Percentiles rank a stretch among this genome's conserved stretches.
Conservation (phyloP, 1,140 invertebrate species). For the Bombus confusus region DNA sequence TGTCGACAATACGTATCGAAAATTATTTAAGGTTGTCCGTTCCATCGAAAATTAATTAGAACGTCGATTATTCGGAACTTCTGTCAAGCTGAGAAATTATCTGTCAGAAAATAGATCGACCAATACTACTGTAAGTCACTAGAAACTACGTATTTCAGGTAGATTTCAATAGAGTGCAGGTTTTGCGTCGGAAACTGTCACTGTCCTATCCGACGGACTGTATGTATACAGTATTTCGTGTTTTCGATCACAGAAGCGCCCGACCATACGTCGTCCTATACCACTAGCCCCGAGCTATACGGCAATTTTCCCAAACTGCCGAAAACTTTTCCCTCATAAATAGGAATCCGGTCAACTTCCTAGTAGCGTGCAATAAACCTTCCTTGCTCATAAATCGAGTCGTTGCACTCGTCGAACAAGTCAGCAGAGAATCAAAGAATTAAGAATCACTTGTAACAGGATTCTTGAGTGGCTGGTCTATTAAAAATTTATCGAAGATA, state of each 20-base stretch:
- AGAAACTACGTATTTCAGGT: neutral
- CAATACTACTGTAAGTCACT: neutral
- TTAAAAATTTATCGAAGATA: too few relatives aligned
- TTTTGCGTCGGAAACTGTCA: neutral
- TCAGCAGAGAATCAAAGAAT: neutral
- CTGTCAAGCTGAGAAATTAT: neutral
- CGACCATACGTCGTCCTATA: neutral
- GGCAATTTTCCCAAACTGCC: neutral
- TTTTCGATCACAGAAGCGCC: neutral
- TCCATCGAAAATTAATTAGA: neutral
- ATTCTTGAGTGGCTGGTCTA: too few relatives aligned
- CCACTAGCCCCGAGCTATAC: neutral
- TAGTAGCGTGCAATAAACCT: neutral
- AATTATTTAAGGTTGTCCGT: too few relatives aligned
- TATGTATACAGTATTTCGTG: neutral
- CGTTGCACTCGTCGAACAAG: neutral
- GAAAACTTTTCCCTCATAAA: neutral
- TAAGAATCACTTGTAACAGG: neutral
- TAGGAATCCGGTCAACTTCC: neutral
- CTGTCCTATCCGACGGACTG: neutral
- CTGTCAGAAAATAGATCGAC: neutral
- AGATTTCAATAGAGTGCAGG: too few relatives aligned
- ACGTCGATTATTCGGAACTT: neutral
- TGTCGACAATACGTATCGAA: too few relatives aligned
- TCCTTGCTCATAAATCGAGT: neutral